Percentiles rank a stretch among this genome's conserved stretches.
Conservation (phyloP, 2,888 invertebrate genomes). For the Standfussiana lucernea region DNA sequence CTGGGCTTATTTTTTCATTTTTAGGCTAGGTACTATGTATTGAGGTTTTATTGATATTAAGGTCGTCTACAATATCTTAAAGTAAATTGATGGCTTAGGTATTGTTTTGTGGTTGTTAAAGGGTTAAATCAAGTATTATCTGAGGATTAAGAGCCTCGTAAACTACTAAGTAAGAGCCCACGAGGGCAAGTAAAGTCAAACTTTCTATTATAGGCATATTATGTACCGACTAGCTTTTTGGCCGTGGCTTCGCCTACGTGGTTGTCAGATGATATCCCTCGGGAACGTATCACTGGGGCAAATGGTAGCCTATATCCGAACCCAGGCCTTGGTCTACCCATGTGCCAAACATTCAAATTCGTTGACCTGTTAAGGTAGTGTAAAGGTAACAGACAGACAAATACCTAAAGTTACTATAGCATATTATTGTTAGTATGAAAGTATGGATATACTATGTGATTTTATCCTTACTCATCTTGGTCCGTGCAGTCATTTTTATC, state of each 20-base stretch:
- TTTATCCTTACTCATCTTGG: too few relatives aligned
- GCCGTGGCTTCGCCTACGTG: background rate
- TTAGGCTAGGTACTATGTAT: background rate
- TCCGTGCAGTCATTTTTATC: too few relatives aligned
- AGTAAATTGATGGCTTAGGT: background rate
- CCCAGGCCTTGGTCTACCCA: background rate
- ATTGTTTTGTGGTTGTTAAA: background rate
- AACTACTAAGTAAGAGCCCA: background rate
- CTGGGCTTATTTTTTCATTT: background rate
- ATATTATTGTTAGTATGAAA: too few relatives aligned
- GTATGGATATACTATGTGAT: too few relatives aligned
- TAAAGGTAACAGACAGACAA: background rate
- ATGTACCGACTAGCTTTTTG: background rate
- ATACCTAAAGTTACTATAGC: background rate
- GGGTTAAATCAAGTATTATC: background rate
- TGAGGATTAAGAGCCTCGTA: background rate
- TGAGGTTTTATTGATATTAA: background rate
- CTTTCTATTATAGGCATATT: constrained; percentile 18
- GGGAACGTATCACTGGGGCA: background rate
- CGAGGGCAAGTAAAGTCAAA: constrained; percentile 25
- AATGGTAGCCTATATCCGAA: background rate
- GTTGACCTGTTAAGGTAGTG: background rate
- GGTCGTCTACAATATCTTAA: background rate
- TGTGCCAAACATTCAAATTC: background rate
- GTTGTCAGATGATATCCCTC: background rate